Evolutionary conservation across 2,113 vertebrate genomes (phyloP).

Genomic region (Pristiophorus japonicus): DNA sequence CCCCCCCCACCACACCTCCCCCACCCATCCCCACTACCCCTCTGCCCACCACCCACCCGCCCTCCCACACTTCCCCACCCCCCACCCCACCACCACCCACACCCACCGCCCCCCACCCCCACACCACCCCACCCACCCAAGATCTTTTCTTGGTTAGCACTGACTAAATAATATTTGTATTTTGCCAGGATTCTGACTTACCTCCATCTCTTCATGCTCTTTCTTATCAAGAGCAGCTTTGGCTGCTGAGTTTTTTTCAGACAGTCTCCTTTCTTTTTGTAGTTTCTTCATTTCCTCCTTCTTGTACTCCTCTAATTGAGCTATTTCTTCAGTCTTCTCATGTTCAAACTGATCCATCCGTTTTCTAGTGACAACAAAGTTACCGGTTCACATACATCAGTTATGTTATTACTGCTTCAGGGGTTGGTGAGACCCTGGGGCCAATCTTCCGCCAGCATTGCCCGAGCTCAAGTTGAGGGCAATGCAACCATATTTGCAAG

Average conservation of each 20-base stretch:
- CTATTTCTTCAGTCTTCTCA: not conserved
- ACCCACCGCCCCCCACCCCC: no score
- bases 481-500: not conserved
- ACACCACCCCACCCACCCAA: no score
- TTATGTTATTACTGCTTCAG: not conserved
- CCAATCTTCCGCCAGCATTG: not conserved
- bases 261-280: slow-evolving; percentile 39
- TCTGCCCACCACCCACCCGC: no score
- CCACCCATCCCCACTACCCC: no score
- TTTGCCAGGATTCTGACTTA: slow-evolving; percentile 40
- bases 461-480: not conserved
- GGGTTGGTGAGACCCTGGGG: not conserved
- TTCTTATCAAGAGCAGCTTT: not conserved
- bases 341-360: slow-evolving; percentile 38
- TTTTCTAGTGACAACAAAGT: slow-evolving; percentile 24
- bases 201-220: slow-evolving; percentile 44
- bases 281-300: slow-evolving; percentile 38
- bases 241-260: slow-evolving; percentile 38
- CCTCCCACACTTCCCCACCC: no score
- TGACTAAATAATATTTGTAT: not conserved
- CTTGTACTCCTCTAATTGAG: slow-evolving; percentile 38
- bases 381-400: not conserved
- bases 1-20: no score
- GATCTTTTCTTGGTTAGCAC: not conserved
- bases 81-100: no score